These are phyloP conservation scores for Rostratula benghalensis DNA, from an alignment of 2,113 vertebrate genomes.

Conservation along the genomic window DNA sequence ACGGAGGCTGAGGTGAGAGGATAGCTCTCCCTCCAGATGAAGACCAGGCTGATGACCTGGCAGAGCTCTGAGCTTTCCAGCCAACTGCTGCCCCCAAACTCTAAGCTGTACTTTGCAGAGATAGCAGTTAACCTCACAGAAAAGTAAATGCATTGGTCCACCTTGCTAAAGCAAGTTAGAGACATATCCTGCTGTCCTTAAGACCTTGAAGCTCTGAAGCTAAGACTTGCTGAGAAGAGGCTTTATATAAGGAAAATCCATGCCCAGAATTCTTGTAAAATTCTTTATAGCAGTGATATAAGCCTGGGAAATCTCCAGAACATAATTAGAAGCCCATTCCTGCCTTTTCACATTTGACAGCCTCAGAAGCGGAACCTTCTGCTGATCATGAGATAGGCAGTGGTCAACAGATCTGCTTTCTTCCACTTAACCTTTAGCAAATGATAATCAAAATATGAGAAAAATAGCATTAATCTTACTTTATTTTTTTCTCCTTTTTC, in stretches of 20 bases:
- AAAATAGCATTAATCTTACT: not conserved
- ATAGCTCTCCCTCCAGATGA: not conserved
- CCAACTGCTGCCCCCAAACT: not conserved
- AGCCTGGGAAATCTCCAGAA: not conserved
- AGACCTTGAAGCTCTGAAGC: not conserved
- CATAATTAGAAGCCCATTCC: not conserved
- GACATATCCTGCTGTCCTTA: not conserved
- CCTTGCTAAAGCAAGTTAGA: not conserved
- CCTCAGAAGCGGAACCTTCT: not conserved
- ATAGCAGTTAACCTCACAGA: not conserved
- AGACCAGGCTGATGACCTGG: not conserved
- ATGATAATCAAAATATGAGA: not conserved
- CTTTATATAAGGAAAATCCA: not conserved
- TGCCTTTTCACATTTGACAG: not conserved
- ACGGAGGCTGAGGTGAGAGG: rapidly evolving
- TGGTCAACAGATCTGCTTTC: not conserved
- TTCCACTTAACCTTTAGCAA: not conserved
- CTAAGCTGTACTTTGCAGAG: not conserved
- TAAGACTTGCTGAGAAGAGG: not conserved
- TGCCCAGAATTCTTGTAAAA: not conserved
- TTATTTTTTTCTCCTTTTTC: not conserved
- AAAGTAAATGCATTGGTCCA: not conserved
- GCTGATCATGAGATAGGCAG: not conserved
- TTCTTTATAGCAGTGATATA: not conserved
- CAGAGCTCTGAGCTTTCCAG: not conserved